phyloP scores from a whole-genome alignment of 2,113 vertebrate genomes.

The Urocolius indicus region DNA sequence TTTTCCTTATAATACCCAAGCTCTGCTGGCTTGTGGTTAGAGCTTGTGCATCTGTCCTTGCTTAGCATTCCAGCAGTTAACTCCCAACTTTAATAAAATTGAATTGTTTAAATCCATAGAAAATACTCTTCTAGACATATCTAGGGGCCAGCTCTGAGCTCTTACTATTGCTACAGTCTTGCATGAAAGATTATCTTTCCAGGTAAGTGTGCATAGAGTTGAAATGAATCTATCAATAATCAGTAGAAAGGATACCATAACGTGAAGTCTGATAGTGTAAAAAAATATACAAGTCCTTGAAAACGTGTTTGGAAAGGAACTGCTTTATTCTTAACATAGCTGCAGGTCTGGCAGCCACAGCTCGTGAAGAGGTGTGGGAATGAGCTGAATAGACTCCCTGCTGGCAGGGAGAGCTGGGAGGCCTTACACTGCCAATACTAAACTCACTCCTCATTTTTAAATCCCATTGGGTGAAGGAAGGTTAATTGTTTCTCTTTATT shows the following conservation, averaged over 20 bases:
- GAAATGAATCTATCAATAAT: conserved; percentile 31
- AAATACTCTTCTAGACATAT: not conserved
- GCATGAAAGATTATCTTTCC: not conserved
- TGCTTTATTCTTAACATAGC: conserved; percentile 32
- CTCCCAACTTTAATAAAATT: not conserved
- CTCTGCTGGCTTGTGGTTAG: not conserved
- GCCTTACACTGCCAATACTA: fast-evolving
- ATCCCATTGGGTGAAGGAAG: not conserved
- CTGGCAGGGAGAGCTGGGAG: not conserved
- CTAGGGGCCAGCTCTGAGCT: not conserved
- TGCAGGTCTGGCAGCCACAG: conserved; percentile 27
- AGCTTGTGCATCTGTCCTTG: not conserved
- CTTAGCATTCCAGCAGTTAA: not conserved
- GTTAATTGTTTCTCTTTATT: not conserved
- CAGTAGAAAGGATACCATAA: conserved; percentile 35
- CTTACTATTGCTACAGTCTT: not conserved
- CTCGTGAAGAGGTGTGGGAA: conserved; percentile 30
- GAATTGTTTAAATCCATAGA: not conserved
- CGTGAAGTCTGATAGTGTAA: not conserved
- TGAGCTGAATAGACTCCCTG: not conserved
- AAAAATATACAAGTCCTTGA: conserved; percentile 26
- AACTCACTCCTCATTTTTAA: not conserved
- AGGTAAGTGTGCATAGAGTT: conserved; percentile 20
- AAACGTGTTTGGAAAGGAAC: conserved; percentile 51
- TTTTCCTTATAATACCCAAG: not conserved